These are phyloP conservation scores for Hirtodrosophila trivittata DNA, from an alignment of 2,888 invertebrate genomes.

Conservation along the genomic window DNA sequence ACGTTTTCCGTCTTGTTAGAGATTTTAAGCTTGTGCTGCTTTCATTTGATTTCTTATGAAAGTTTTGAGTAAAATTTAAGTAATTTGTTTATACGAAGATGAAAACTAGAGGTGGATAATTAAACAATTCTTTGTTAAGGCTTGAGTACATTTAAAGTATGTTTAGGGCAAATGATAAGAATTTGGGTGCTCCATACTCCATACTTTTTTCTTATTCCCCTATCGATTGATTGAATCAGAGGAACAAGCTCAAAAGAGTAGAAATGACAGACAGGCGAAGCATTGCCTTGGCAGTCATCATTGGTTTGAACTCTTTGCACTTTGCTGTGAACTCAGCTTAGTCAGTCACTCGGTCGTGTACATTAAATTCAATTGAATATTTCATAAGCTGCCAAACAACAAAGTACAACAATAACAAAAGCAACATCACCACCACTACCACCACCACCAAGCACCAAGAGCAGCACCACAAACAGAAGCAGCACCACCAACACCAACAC, in stretches of 20 bases:
- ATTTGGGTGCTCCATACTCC: background rate
- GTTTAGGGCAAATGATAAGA: background rate
- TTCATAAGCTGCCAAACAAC: conserved; percentile 69
- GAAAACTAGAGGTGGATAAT: too few relatives aligned
- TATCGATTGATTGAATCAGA: conserved; percentile 6
- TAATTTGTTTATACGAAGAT: too few relatives aligned
- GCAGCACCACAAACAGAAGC: background rate
- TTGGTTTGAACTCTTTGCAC: conserved; percentile 55
- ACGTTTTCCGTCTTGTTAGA: too few relatives aligned
- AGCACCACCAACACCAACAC: background rate
- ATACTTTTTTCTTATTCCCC: background rate
- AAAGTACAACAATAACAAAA: conserved; percentile 45
- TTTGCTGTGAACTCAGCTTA: conserved; percentile 57
- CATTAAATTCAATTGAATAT: conserved; percentile 77
- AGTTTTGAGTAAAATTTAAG: too few relatives aligned
- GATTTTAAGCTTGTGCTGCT: too few relatives aligned
- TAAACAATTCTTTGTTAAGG: too few relatives aligned
- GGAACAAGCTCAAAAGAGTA: conserved; percentile 7
- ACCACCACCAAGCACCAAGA: background rate
- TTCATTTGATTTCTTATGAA: too few relatives aligned
- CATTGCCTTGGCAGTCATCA: conserved; percentile 22
- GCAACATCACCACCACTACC: conserved; percentile 13
- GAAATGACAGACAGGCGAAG: conserved; percentile 2
- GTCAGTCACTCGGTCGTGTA: conserved; percentile 68
- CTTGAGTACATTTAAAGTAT: too few relatives aligned